Conservation (phyloP, 2,888 invertebrate species). For the Drosophila gaucha region DNA sequence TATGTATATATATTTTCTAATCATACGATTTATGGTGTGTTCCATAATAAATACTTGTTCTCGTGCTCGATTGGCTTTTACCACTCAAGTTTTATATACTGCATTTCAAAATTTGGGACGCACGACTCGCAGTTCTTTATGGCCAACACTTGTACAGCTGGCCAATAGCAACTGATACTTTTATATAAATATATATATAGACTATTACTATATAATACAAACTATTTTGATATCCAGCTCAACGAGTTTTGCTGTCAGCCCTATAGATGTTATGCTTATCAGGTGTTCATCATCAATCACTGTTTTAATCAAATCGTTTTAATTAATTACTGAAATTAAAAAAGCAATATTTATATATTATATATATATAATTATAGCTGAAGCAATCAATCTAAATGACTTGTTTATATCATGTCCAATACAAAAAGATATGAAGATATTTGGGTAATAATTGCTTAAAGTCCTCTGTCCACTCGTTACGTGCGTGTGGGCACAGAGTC, state of each 20-base stretch:
- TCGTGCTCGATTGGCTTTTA: constrained; percentile 11
- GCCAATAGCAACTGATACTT: background rate
- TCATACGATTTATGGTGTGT: constrained; percentile 58
- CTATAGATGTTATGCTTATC: constrained; percentile 28
- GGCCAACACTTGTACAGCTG: background rate
- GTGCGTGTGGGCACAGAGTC: constrained; percentile 63
- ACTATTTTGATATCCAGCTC: constrained; percentile 7
- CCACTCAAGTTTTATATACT: constrained; percentile 4
- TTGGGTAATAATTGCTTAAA: background rate
- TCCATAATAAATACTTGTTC: constrained; percentile 23
- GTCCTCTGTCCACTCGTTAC: constrained; percentile 34
- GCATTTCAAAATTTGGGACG: constrained; percentile 14
- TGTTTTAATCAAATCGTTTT: constrained; percentile 16
- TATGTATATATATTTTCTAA: constrained; percentile 44
- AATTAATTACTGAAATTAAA: constrained; percentile 14
- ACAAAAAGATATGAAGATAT: background rate
- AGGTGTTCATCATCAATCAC: constrained; percentile 42
- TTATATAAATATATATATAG: background rate
- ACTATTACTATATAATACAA: background rate
- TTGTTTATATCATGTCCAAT: background rate
- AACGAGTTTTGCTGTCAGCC: constrained; percentile 25
- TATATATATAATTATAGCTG: background rate
- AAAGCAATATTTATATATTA: too few relatives aligned
- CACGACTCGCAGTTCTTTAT: constrained; percentile 24
- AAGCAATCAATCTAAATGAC: background rate